Evolutionary conservation across 2,888 invertebrate genomes (phyloP).

Genomic region (Microplitis deprimator): DNA sequence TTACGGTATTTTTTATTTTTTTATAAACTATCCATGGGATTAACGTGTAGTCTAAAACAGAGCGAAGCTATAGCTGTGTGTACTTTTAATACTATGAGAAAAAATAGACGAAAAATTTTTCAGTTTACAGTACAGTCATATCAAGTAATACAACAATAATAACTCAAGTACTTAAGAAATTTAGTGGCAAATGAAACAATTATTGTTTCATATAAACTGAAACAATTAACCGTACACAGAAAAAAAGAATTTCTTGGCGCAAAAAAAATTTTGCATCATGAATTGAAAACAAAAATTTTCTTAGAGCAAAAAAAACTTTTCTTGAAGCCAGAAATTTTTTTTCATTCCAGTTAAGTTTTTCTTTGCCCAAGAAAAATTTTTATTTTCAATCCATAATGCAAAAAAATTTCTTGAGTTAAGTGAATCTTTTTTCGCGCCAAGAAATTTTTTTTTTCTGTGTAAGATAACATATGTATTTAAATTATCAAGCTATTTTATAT

Average conservation of each 20-base stretch:
- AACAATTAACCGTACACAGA: neutral
- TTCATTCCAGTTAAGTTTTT: too few species aligned
- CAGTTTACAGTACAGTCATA: neutral
- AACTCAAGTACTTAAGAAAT: neutral
- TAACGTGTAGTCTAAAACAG: slow-evolving; percentile 9
- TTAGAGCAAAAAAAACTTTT: too few species aligned
- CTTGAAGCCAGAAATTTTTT: too few species aligned
- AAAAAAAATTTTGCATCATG: too few species aligned
- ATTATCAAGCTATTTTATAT: neutral
- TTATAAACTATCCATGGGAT: slow-evolving; percentile 7
- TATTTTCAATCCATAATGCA: too few species aligned
- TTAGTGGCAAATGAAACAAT: neutral
- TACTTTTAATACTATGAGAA: neutral
- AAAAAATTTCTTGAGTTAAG: too few species aligned
- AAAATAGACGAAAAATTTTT: neutral
- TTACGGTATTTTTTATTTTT: neutral
- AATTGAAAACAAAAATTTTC: too few species aligned
- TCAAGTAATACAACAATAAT: neutral
- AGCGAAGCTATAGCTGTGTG: slow-evolving; percentile 1
- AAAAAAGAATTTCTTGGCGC: too few species aligned
- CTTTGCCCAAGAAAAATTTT: too few species aligned
- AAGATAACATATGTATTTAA: neutral
- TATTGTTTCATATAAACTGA: neutral
- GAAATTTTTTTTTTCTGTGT: too few species aligned
- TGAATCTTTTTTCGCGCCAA: too few species aligned